Evolutionary conservation across 2,888 invertebrate species (phyloP).

Genomic region (Hirtodrosophila alboralis): DNA sequence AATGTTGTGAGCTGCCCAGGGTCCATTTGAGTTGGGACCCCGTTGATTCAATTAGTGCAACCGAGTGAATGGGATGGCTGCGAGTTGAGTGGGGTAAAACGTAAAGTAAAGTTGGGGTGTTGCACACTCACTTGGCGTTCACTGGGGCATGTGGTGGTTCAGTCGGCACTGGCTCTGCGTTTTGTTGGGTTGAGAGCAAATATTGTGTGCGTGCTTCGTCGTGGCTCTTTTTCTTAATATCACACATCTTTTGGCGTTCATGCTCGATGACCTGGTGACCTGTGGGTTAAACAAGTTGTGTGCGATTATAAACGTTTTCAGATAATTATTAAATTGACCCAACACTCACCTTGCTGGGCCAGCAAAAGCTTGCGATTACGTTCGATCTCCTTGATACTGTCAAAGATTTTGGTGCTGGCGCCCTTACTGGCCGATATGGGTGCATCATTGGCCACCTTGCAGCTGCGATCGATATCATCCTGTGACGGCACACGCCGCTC

Average conservation of each 20-base stretch:
- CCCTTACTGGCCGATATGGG: conserved; percentile 90
- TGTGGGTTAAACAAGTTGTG: conserved; percentile 74
- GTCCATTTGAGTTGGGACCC: conserved; percentile 9
- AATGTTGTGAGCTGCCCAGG: conserved; percentile 1
- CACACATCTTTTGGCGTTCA: conserved; percentile 93
- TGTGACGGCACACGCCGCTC: conserved; percentile 88
- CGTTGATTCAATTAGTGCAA: conserved; percentile 53
- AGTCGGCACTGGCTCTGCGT: conserved; percentile 9
- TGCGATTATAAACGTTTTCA: conserved; percentile 1
- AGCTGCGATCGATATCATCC: conserved; percentile 94
- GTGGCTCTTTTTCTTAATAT: conserved; percentile 93
- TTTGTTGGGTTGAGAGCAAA: conserved; percentile 87
- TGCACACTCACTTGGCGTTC: conserved; percentile 60
- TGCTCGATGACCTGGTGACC: conserved; percentile 96
- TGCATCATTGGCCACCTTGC: conserved; percentile 93
- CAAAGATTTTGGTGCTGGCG: conserved; percentile 90
- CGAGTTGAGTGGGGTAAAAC: neutral
- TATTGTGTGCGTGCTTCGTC: conserved; percentile 95
- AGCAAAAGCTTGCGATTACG: conserved; percentile 93
- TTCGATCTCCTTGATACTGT: conserved; percentile 95
- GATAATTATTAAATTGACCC: neutral
- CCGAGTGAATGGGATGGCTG: neutral
- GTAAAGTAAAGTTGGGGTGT: neutral
- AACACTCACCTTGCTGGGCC: conserved; percentile 92
- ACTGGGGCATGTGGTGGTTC: conserved; percentile 22